phyloP scores from a whole-genome alignment of 2,888 invertebrate species.

The Caenorhabditis sp. region DNA sequence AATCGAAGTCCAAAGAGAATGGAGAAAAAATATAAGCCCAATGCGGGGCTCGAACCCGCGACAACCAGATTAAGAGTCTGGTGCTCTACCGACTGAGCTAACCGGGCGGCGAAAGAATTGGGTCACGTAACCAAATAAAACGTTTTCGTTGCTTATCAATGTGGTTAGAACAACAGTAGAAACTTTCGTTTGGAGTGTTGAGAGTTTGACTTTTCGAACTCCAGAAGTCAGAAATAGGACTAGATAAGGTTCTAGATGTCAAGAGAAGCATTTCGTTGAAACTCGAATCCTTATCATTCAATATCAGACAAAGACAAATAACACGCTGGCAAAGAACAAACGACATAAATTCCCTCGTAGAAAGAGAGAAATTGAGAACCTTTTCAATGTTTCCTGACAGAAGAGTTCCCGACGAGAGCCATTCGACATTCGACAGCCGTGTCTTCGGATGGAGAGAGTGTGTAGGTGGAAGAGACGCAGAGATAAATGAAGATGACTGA shows the following conservation, averaged over 20 bases:
- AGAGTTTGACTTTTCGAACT: conserved; percentile 23
- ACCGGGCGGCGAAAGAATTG: conserved; percentile 70
- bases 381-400: conserved; percentile 18
- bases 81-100: conserved; percentile 83
- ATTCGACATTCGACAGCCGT: conserved; percentile 50
- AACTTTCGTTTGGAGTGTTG: background rate
- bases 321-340: conserved; percentile 13
- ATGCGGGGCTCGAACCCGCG: conserved; percentile 83
- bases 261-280: conserved; percentile 19
- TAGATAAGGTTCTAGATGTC: conserved; percentile 5
- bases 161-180: background rate
- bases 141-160: conserved; percentile 79
- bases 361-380: conserved; percentile 23
- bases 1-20: background rate
- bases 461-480: conserved; percentile 27
- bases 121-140: conserved; percentile 67
- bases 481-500: conserved; percentile 25
- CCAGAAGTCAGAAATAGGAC: conserved; percentile 2
- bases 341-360: conserved; percentile 8
- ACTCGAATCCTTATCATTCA: conserved; percentile 11
- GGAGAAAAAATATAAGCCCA: conserved; percentile 71
- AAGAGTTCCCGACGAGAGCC: conserved; percentile 31
- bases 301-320: conserved; percentile 1
- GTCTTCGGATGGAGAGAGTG: conserved; percentile 33
- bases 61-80: conserved; percentile 83